These are phyloP conservation scores for Loripinus fragilis DNA, from an alignment of 2,888 invertebrate genomes.

Conservation along the genomic window DNA sequence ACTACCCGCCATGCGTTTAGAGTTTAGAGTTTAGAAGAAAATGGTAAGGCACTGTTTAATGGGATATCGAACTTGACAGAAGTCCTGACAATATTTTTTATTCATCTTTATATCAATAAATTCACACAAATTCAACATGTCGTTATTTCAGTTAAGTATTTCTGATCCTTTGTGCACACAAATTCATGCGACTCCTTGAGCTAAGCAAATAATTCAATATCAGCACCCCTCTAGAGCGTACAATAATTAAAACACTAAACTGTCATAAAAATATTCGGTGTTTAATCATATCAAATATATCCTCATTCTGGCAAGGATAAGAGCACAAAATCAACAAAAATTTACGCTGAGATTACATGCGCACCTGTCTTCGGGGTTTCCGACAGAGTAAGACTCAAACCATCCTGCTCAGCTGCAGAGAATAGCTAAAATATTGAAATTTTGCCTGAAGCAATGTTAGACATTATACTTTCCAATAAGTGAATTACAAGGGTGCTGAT, in stretches of 20 bases:
- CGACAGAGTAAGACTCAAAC: no score
- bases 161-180: background rate
- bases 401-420: no score
- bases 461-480: no score
- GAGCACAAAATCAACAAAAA: background rate
- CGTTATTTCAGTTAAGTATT: background rate
- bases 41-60: no score
- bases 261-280: slow-evolving; percentile 1
- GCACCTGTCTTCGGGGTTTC: no score
- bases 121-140: slow-evolving; percentile 16
- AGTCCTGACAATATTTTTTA: background rate
- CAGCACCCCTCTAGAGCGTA: background rate
- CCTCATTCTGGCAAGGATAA: background rate
- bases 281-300: background rate
- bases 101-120: slow-evolving; percentile 13
- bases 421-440: no score
- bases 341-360: background rate
- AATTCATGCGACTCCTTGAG: background rate
- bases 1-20: no score
- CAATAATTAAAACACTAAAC: slow-evolving; percentile 8
- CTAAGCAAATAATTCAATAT: slow-evolving; percentile 5
- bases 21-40: no score
- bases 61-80: no score
- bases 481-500: no score
- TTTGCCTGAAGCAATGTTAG: no score